Base-by-base conservation (phyloP, 1,140 invertebrate genomes). In the Sinella curviseta region DNA sequence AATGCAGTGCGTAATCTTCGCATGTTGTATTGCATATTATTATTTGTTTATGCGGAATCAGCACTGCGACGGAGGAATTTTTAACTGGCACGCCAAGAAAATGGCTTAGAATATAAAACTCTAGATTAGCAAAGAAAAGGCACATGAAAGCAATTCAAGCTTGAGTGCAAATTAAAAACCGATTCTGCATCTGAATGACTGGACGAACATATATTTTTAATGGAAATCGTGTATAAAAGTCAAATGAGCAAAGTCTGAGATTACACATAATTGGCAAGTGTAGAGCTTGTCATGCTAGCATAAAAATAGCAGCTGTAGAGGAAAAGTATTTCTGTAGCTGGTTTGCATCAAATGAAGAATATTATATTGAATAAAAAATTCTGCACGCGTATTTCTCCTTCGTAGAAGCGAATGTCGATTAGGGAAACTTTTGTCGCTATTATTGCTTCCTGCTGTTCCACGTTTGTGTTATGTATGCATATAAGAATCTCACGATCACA, bases 211-310 rank as follows among this genome's bases (percentile, higher is more conserved):
- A 60, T 24, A 60, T 60, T 60, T 60, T 60, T 60, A 60, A 60
- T 60, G 55, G 55, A 26, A 60, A 26, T 60, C 55, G 55, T 60
- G 55, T 60, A 60, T n/a, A 60, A 60, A 60, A 60, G 55, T 60
- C 55, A 60, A 60, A 60, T 8, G 24, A 60, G 55, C 12, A 60
- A 24, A 60, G 55, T 60, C n/a, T n/a, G n/a, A n/a, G n/a, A n/a
- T n/a, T n/a, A n/a, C n/a, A 60, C 14, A 24, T 60, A 60, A 60
- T 60, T 60, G 55, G 55, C 55, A 60, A 60, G 39, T n/a, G n/a
- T n/a, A n/a, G n/a, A n/a, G 24, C 55, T 60, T 60, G 55, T 60
- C 55, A 60, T 60, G 55, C 55, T n/a, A n/a, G n/a, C n/a, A n/a
- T n/a, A n/a, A n/a, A n/a, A n/a, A n/a, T n/a, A n/a, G n/a, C n/a